These are phyloP conservation scores for Centropus bengalensis DNA, from an alignment of 2,113 vertebrate genomes.

Conservation along the genomic window DNA sequence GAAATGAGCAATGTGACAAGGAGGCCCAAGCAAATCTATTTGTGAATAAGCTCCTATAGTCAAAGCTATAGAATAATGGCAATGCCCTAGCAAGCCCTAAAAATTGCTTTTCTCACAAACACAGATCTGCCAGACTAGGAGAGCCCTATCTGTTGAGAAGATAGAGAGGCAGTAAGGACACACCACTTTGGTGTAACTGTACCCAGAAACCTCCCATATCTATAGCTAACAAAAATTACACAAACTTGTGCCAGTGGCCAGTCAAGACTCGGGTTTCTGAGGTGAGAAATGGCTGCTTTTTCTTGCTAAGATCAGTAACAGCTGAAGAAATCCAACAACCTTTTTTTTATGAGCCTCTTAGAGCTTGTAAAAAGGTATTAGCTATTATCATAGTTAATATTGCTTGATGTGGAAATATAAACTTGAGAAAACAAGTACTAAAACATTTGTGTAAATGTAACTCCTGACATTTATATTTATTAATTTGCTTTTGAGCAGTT, in stretches of 20 bases:
- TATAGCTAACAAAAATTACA: not conserved
- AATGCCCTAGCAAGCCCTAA: not conserved
- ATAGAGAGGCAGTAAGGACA: not conserved
- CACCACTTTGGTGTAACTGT: not conserved
- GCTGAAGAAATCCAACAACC: conserved; percentile 39
- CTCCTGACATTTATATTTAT: conserved; percentile 54
- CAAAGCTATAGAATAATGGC: not conserved
- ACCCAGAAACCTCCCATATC: not conserved
- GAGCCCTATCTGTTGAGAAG: not conserved
- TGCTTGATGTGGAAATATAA: conserved; percentile 55
- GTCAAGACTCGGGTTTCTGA: not conserved
- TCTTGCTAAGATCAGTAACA: conserved; percentile 18
- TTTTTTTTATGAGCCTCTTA: conserved; percentile 9
- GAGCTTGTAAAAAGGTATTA: conserved; percentile 33
- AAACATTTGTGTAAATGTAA: conserved; percentile 57
- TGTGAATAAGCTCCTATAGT: not conserved
- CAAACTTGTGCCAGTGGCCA: not conserved
- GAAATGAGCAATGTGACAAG: not conserved
- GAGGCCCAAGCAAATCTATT: not conserved
- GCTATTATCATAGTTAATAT: conserved; percentile 56
- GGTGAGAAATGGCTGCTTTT: not conserved
- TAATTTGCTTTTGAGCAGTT: conserved; percentile 46
- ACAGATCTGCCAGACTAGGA: not conserved
- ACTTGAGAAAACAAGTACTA: conserved; percentile 47
- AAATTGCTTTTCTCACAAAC: not conserved